A percentile compares a stretch with the other conserved stretches of the same genome.
Evolutionary conservation across 1,140 invertebrate genomes (phyloP).

Genomic region (Calliopsis andreniformis): DNA sequence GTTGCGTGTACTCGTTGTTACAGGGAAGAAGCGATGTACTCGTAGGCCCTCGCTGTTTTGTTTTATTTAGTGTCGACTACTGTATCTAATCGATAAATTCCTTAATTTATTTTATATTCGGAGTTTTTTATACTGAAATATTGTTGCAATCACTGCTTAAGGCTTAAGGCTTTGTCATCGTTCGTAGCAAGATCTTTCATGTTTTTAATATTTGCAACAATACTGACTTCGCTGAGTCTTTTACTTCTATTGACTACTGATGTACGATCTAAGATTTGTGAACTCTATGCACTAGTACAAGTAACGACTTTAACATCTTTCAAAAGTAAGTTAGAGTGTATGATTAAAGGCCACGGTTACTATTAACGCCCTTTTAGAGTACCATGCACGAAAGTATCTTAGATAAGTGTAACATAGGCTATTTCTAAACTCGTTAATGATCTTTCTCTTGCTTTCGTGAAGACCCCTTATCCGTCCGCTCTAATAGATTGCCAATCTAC

Average conservation of each 20-base stretch:
- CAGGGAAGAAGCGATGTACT: slow-evolving; percentile 8
- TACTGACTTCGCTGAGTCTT: slow-evolving; percentile 16
- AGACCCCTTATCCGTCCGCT: slow-evolving; percentile 61
- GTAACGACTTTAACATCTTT: slow-evolving; percentile 22
- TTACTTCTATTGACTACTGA: slow-evolving; percentile 18
- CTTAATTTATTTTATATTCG: not conserved
- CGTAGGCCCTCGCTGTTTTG: not conserved
- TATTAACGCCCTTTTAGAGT: slow-evolving; percentile 39
- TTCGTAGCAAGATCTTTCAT: slow-evolving; percentile 5
- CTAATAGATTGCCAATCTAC: slow-evolving; percentile 9
- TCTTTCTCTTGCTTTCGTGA: slow-evolving; percentile 52
- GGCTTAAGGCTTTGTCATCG: not conserved
- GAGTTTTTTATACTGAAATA: not conserved
- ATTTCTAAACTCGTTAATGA: slow-evolving; percentile 37
- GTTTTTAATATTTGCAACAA: slow-evolving; percentile 19
- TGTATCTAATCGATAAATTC: not conserved
- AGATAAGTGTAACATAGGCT: slow-evolving; percentile 42
- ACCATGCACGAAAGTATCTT: slow-evolving; percentile 55
- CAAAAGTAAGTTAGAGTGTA: slow-evolving; percentile 30
- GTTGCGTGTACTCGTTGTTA: not conserved
- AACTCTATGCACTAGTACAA: slow-evolving; percentile 29
- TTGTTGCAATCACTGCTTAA: slow-evolving; percentile 1
- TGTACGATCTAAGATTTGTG: slow-evolving; percentile 13
- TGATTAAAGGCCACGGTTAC: slow-evolving; percentile 27
- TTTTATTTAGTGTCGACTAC: not conserved